Evolutionary conservation across 1,140 invertebrate genomes (phyloP), one percentile per base, ranked within the genome.

Genomic region (Drosophila pectinifera): DNA sequence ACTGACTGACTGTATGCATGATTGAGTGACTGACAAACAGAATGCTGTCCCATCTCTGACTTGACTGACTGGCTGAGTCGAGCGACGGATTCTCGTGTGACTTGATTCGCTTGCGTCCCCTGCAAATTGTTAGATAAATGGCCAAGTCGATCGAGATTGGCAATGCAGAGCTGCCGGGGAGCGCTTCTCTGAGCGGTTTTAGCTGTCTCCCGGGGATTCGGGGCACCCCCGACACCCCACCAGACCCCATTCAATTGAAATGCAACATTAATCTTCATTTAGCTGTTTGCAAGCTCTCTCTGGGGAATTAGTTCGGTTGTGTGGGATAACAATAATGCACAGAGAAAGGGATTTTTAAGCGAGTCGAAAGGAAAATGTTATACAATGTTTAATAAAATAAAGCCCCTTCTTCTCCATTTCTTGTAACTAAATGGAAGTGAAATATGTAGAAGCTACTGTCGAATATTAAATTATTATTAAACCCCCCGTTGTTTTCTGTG

Each of bases 181-280:
- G 43, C 42, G 14, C 31, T 63, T 49, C 43, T 49, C 59, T 62
- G 57, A 69, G 49, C 64, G 61, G 77, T 67, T 76, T 57, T 20
- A 46, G 38, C 41, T 77, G 62, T 61, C 48, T 53, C 28, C 34
- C 13, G 28, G n/a, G 72, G 41, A 51, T 46, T 58, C 36, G 20
- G 18, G 18, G 42, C 46, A 14, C 39, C 24, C 49, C 53, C 43
- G 51, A 36, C 48, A 22, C 39, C 49, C 63, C 43, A 1, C 36
- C 18, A 13, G 24, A 58, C 38, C 67, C 16, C 39, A 31, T 48
- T 53, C 42, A 53, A 70, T 69, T 67, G 45, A 48, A 61, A 68
- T 72, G 70, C 75, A 38, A 65, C 59, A 88, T 88, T 83, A 83
- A 86, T 86, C 79, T 83, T 88, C 53, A 88, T 88, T 88, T 63